Base-by-base conservation (phyloP, 1,140 invertebrate species). In the Temnothorax longispinosus region DNA sequence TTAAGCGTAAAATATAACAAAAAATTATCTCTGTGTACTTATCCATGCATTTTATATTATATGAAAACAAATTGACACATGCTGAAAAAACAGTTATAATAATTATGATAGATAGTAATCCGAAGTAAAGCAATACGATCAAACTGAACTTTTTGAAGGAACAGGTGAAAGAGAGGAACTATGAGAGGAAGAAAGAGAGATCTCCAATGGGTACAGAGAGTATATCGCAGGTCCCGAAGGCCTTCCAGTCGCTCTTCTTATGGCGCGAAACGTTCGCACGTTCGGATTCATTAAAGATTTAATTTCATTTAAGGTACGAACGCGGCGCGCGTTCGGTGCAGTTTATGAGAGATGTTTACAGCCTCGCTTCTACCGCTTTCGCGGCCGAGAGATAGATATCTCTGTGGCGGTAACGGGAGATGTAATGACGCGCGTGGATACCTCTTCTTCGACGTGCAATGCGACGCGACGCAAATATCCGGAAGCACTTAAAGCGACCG, bases 241-340 rank as follows among this genome's bases (percentile, higher is more conserved):
- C 11, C 32, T 35, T 10, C 35, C 50, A 56, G 13, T 56, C 38
- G 38, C 35, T 47, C 44, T 71, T 71, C 38, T 56, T 13, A 21
- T 21, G 38, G 38, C 50, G 47, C 50, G 44, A 64, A 27, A 77
- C 18, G 11, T 78, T 78, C 44, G 18, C 75, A 64, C 58, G 64
- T 81, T 56, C 21, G 35, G 18, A n/a, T 71, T 86, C 64, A 44
- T 86, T 80, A 86, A 80, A 86, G 75, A 86, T 86, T 80, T 86
- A 52, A 86, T 86, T 50, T 86, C n/a, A 60, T 69, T 78, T 52
- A 44, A 77, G 35, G 32, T 69, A 69, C 62, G 52, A 50, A 60
- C 7, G 1, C 27, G 27, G 27, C 27, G 35, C 50, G n/a, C 13
- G 54, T 71, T 71, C 27, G 35, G 15, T 21, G 65, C 56, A 38